These are phyloP conservation scores for Genyomyrus donnyi DNA, from an alignment of 2,113 vertebrate genomes.

Conservation along the genomic window DNA sequence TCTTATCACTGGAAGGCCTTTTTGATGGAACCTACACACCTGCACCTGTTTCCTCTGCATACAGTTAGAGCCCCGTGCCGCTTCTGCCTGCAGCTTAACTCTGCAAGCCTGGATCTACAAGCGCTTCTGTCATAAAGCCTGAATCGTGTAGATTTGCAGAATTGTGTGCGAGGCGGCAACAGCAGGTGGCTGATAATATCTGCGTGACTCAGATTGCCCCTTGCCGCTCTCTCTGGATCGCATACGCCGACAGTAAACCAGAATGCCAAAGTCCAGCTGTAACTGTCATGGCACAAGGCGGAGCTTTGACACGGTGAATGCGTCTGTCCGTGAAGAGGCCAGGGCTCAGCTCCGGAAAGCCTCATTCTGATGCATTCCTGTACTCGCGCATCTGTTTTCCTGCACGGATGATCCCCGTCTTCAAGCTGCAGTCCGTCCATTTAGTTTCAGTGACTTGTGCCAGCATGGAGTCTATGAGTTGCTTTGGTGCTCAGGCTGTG, in stretches of 20 bases:
- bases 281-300: background rate
- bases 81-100: background rate
- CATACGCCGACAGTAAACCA: background rate
- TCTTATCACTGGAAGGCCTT: background rate
- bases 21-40: background rate
- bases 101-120: background rate
- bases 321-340: background rate
- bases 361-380: background rate
- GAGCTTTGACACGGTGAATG: background rate
- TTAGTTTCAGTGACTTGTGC: background rate
- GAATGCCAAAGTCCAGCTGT: background rate
- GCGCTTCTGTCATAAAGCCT: background rate
- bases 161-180: background rate
- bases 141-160: background rate
- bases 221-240: background rate
- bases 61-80: background rate
- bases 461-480: background rate
- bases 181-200: background rate
- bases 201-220: background rate
- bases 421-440: background rate
- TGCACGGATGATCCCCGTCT: background rate
- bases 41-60: background rate
- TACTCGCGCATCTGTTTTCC: background rate
- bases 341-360: background rate
- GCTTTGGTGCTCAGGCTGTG: background rate